Conservation (phyloP, 2,797 vertebrate genomes). For the Hippopotamyrus pictus region DNA sequence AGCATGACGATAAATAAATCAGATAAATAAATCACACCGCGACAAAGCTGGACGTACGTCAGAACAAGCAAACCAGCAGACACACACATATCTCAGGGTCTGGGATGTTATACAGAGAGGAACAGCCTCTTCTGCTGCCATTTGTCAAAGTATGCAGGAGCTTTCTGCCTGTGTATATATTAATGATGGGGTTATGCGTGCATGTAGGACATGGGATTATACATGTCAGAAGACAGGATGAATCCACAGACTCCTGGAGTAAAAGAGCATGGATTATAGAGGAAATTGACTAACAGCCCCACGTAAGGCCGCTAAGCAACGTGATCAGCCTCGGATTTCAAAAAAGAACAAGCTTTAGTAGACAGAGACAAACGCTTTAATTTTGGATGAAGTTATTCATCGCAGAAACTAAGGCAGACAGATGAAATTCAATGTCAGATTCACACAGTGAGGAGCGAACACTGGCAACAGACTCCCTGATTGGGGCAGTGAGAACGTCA, state of each 20-base stretch:
- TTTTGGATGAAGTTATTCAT: conserved; percentile 19
- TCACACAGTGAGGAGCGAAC: conserved; percentile 41
- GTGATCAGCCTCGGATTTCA: neutral
- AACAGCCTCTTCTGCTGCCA: neutral
- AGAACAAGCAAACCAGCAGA: neutral
- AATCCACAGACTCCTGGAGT: neutral
- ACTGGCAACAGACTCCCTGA: conserved; percentile 11
- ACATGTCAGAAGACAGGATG: neutral
- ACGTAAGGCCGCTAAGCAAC: neutral
- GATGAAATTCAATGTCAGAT: conserved; percentile 36
- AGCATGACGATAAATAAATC: neutral
- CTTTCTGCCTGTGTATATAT: neutral
- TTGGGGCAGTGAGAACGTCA: conserved; percentile 6
- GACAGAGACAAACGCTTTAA: conserved; percentile 18
- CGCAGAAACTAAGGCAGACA: conserved; percentile 46
- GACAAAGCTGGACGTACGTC: neutral
- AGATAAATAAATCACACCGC: neutral
- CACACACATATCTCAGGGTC: neutral
- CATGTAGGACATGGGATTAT: neutral
- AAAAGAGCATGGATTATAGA: neutral
- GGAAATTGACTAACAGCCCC: neutral
- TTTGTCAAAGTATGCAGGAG: neutral
- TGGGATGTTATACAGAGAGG: neutral
- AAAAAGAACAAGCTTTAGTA: neutral
- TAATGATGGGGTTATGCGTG: neutral